These are phyloP conservation scores for Linnaemya vulpina DNA, from an alignment of 2,888 invertebrate species.

Conservation along the genomic window DNA sequence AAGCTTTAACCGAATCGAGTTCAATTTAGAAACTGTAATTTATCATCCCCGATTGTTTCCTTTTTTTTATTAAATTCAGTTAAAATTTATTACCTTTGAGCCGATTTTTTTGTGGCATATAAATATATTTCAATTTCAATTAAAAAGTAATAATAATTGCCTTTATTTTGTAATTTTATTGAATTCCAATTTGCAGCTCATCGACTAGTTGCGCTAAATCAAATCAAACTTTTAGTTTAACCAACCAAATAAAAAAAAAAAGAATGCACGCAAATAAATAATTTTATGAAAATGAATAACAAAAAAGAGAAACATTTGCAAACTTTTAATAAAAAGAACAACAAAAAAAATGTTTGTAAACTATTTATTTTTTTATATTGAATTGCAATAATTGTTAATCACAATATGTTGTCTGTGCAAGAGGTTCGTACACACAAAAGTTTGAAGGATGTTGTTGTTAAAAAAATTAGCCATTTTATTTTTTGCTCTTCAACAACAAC, in stretches of 20 bases:
- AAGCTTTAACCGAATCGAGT: too few relatives aligned
- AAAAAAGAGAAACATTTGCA: not conserved
- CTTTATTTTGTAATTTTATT: not conserved
- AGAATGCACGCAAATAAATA: not conserved
- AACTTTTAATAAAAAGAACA: not conserved
- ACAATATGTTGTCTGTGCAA: not conserved
- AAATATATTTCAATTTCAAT: too few relatives aligned
- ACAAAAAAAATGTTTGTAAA: not conserved
- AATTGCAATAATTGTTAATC: slow-evolving; percentile 26
- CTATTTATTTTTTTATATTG: not conserved
- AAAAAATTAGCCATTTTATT: slow-evolving; percentile 15
- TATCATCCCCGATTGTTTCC: too few relatives aligned
- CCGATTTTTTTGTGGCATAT: too few relatives aligned
- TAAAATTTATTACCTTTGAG: too few relatives aligned
- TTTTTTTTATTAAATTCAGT: too few relatives aligned
- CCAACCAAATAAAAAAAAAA: not conserved
- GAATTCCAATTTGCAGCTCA: not conserved
- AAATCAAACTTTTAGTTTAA: not conserved
- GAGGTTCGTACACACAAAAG: not conserved
- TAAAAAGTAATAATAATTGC: not conserved
- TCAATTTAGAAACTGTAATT: too few relatives aligned
- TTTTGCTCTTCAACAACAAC: not conserved
- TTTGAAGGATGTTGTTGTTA: not conserved
- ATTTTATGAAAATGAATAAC: not conserved
- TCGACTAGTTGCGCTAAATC: not conserved